phyloP scores from a whole-genome alignment of 2,888 invertebrate species.

The Panorpa germanica region DNA sequence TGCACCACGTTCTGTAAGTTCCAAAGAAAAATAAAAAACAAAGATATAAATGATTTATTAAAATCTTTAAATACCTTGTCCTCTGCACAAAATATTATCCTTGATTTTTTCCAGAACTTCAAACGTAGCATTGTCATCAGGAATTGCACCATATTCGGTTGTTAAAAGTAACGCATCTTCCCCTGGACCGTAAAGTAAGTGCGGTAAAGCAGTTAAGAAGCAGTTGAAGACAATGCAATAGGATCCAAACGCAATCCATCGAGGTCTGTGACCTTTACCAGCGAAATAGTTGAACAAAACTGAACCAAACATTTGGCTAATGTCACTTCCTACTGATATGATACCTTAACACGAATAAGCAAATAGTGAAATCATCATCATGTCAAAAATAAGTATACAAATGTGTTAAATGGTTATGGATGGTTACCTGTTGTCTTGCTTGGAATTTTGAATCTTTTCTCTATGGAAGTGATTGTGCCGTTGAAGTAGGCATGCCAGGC shows the following conservation, averaged over 20 bases:
- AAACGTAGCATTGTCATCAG: slow-evolving; percentile 24
- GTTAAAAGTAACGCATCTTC: slow-evolving; percentile 42
- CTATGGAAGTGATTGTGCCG: slow-evolving; percentile 51
- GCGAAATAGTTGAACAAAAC: slow-evolving; percentile 48
- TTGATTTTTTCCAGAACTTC: slow-evolving; percentile 27
- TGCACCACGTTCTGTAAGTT: slow-evolving; percentile 14
- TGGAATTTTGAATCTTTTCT: slow-evolving; percentile 53
- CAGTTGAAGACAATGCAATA: slow-evolving; percentile 37
- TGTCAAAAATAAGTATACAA: too few species aligned
- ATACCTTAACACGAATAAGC: too few species aligned
- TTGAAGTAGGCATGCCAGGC: slow-evolving; percentile 53
- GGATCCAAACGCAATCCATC: slow-evolving; percentile 44
- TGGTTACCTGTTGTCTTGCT: slow-evolving; percentile 45
- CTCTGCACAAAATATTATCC: slow-evolving; percentile 34
- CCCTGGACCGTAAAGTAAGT: slow-evolving; percentile 48
- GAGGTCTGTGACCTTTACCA: slow-evolving; percentile 47
- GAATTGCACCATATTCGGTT: slow-evolving; percentile 31
- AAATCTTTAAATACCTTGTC: slow-evolving; percentile 18
- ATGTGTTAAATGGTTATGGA: slow-evolving; percentile 4
- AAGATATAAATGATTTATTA: slow-evolving; percentile 7
- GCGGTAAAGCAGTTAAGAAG: slow-evolving; percentile 43
- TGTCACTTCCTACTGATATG: slow-evolving; percentile 54
- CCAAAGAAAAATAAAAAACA: too few species aligned
- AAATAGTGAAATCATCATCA: too few species aligned
- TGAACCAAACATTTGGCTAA: slow-evolving; percentile 47